Percentiles rank a stretch among this genome's conserved stretches.
Evolutionary conservation across 2,888 invertebrate genomes (phyloP).

Genomic region (Lasius platythorax): DNA sequence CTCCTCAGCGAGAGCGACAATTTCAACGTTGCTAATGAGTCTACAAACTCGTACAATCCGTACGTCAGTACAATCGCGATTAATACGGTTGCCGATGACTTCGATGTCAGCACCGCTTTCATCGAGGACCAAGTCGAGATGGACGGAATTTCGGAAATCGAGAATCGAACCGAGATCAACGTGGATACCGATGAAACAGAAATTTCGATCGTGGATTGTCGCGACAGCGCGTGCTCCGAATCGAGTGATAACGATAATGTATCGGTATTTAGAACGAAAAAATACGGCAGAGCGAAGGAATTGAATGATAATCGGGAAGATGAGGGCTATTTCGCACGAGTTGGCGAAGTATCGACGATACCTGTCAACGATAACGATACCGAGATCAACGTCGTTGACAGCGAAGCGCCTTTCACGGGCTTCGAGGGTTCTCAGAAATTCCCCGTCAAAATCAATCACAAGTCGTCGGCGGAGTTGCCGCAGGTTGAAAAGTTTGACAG

Average conservation of each 20-base stretch:
- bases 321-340: neutral
- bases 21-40: slow-evolving; percentile 28
- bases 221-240: neutral
- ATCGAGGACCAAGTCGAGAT: neutral
- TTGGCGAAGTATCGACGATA: neutral
- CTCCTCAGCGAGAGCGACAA: slow-evolving; percentile 6
- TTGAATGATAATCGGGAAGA: slow-evolving; percentile 3
- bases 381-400: slow-evolving; percentile 35
- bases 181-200: neutral
- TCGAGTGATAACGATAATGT: slow-evolving; percentile 16
- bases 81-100: slow-evolving; percentile 26
- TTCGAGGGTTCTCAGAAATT: slow-evolving; percentile 80
- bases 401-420: slow-evolving; percentile 76
- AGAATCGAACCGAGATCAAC: slow-evolving; percentile 31
- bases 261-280: slow-evolving; percentile 29
- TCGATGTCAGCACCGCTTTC: neutral
- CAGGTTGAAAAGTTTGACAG: slow-evolving; percentile 81
- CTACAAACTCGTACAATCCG: slow-evolving; percentile 13
- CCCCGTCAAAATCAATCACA: slow-evolving; percentile 76
- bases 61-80: slow-evolving; percentile 16
- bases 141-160: slow-evolving; percentile 20
- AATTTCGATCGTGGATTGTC: slow-evolving; percentile 1
- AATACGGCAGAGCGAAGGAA: neutral
- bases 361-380: slow-evolving; percentile 50
- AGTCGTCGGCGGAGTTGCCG: slow-evolving; percentile 66